These are phyloP conservation scores for Hyles lineata DNA, from an alignment of 2,888 invertebrate genomes.

Conservation along the genomic window DNA sequence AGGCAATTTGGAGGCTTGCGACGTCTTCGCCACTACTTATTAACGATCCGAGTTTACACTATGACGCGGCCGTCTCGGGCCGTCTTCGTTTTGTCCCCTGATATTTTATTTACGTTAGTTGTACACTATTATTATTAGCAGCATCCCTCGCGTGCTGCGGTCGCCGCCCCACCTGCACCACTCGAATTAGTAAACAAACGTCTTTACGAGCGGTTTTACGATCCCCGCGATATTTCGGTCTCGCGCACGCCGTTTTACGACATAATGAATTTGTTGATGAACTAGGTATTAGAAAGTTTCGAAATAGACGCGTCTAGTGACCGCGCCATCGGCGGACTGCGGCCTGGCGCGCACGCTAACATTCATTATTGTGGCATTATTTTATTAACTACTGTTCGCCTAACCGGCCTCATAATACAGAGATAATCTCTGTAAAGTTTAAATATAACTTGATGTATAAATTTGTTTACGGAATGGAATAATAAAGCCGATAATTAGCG, in stretches of 20 bases:
- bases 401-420: constrained; percentile 31
- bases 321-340: constrained; percentile 54
- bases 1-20: constrained; percentile 80
- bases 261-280: constrained; percentile 85
- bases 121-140: constrained; percentile 71
- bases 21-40: constrained; percentile 74
- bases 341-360: constrained; percentile 34
- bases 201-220: constrained; percentile 84
- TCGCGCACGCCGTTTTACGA: constrained; percentile 82
- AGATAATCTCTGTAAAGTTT: constrained; percentile 16
- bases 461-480: constrained; percentile 8
- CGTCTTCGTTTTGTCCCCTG: constrained; percentile 46
- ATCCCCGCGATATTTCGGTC: constrained; percentile 83
- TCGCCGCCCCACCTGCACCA: constrained; percentile 78
- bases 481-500: neutral
- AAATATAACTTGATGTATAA: neutral
- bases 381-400: constrained; percentile 53
- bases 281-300: constrained; percentile 83
- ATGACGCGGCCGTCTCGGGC: constrained; percentile 56
- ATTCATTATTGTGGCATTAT: constrained; percentile 39
- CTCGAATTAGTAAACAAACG: constrained; percentile 85
- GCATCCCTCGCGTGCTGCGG: constrained; percentile 71
- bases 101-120: constrained; percentile 49
- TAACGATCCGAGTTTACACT: constrained; percentile 76
- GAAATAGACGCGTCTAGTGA: constrained; percentile 81